A percentile compares a stretch with the other conserved stretches of the same genome.
These are phyloP conservation scores for Drosophila hamatofila DNA, from an alignment of 2,888 invertebrate genomes.

Conservation along the genomic window DNA sequence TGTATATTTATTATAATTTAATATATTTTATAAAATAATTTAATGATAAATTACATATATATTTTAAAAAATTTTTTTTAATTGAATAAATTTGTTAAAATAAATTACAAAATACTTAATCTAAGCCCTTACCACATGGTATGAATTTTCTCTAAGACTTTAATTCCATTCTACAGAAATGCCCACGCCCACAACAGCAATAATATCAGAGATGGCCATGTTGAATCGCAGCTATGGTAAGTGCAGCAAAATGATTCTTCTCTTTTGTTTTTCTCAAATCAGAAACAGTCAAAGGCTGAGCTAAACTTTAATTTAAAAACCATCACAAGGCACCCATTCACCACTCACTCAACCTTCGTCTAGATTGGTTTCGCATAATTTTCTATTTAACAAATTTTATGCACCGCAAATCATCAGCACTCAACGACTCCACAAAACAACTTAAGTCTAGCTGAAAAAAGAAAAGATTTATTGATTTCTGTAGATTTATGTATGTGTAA, in stretches of 20 bases:
- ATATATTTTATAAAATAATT: no score
- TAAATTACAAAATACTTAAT: no score
- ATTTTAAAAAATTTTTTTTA: no score
- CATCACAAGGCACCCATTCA: slow-evolving; percentile 44
- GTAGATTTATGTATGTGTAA: background rate
- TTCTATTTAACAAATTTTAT: slow-evolving; percentile 48
- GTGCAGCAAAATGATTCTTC: background rate
- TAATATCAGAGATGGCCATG: slow-evolving; percentile 86
- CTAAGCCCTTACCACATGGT: no score
- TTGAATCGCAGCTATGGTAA: slow-evolving; percentile 84
- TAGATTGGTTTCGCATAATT: slow-evolving; percentile 35
- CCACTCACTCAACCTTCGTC: slow-evolving; percentile 57
- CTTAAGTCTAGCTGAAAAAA: background rate
- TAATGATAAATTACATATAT: no score
- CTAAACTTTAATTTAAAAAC: background rate
- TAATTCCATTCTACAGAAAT: slow-evolving; percentile 91
- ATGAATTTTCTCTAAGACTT: no score
- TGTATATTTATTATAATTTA: no score
- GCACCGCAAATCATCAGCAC: slow-evolving; percentile 67
- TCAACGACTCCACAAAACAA: slow-evolving; percentile 14
- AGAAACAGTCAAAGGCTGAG: background rate
- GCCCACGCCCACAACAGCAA: slow-evolving; percentile 92
- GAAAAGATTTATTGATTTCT: background rate
- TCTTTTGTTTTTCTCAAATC: background rate
- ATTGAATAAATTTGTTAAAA: no score